phyloP scores from a whole-genome alignment of 1,140 invertebrate species.

The Hyles euphorbiae region DNA sequence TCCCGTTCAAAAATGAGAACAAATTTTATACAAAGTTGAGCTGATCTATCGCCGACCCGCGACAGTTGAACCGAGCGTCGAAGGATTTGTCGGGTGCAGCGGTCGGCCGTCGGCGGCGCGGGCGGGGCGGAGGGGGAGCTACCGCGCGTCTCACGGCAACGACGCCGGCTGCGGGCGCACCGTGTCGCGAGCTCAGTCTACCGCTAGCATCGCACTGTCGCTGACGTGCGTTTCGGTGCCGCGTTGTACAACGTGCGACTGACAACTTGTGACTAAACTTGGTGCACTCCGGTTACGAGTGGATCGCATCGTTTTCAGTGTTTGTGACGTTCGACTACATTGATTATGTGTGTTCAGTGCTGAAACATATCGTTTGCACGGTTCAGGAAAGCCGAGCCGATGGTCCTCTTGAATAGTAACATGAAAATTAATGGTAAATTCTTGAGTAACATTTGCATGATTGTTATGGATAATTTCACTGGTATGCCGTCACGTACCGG shows the following conservation, averaged over 20 bases:
- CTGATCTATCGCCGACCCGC: constrained; percentile 48
- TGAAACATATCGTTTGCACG: constrained; percentile 31
- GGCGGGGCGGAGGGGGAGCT: constrained; percentile 37
- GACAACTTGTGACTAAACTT: constrained; percentile 55
- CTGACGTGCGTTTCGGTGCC: constrained; percentile 25
- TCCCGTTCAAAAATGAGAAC: constrained; percentile 48
- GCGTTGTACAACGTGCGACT: constrained; percentile 28
- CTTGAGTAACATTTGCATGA: constrained; percentile 54
- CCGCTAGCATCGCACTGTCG: constrained; percentile 25
- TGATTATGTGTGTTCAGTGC: constrained; percentile 54
- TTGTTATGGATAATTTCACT: constrained; percentile 37
- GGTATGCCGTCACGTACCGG: constrained; percentile 40
- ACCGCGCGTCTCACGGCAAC: constrained; percentile 38
- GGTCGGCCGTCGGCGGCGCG: constrained; percentile 25
- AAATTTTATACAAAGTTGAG: constrained; percentile 54
- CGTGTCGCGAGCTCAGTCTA: constrained; percentile 37
- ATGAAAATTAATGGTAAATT: constrained; percentile 74
- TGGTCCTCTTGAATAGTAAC: constrained; percentile 72
- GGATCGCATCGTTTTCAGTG: constrained; percentile 58
- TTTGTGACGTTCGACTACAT: constrained; percentile 51
- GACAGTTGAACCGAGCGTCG: constrained; percentile 48
- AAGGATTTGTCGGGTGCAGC: constrained; percentile 55
- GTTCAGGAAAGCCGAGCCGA: constrained; percentile 53
- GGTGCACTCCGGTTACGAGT: constrained; percentile 42
- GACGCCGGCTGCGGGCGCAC: constrained; percentile 21